Conservation (phyloP, 1,140 invertebrate genomes). For the Lepidostoma basale region DNA sequence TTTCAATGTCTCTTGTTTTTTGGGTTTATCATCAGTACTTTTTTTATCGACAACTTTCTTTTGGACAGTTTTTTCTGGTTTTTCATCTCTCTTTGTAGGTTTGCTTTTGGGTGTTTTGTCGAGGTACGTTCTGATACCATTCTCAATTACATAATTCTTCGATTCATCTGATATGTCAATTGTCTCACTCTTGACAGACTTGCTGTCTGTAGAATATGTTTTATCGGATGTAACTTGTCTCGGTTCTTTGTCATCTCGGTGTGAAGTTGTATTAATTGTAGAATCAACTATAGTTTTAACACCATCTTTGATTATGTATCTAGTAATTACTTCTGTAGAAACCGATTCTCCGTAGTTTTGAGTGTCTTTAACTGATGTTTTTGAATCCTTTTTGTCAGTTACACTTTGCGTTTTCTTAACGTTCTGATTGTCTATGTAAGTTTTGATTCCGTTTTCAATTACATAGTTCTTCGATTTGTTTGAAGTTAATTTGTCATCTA, state of each 20-base stretch:
- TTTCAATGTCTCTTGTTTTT: conserved; percentile 22
- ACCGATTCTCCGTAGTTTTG: background rate
- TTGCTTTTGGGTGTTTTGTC: background rate
- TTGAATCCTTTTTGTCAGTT: background rate
- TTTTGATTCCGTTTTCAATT: conserved; percentile 43
- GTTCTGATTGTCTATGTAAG: conserved; percentile 16
- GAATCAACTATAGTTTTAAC: conserved; percentile 24
- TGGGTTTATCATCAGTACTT: conserved; percentile 2
- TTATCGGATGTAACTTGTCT: background rate
- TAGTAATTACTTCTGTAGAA: background rate
- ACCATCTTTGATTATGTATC: background rate
- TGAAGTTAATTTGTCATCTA: background rate
- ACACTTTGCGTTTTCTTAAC: background rate
- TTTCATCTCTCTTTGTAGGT: background rate
- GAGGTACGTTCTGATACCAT: conserved; percentile 38
- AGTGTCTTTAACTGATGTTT: background rate
- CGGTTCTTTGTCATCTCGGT: conserved; percentile 3
- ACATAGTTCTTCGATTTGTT: conserved; percentile 18
- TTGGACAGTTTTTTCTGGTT: background rate
- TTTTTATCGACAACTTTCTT: background rate
- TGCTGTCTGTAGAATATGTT: too few species aligned
- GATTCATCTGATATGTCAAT: background rate
- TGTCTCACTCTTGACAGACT: too few species aligned
- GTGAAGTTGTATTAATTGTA: too few species aligned
- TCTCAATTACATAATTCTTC: conserved; percentile 42